Conservation (phyloP, 2,888 invertebrate genomes). For the Zelleria hepariella region DNA sequence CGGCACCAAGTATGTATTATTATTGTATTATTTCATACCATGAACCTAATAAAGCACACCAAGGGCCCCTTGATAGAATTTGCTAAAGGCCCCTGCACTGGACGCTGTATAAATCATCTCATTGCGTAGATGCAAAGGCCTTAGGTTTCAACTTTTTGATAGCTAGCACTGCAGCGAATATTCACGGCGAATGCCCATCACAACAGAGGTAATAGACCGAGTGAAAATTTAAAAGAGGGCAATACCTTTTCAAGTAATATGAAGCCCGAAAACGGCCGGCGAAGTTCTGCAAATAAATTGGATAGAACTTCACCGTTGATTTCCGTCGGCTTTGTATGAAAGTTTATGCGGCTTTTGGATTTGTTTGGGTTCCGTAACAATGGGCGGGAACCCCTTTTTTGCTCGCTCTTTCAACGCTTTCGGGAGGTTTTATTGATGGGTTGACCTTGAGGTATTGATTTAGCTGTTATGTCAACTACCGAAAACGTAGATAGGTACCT, state of each 20-base stretch:
- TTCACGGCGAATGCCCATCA: no score
- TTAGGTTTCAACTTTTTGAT: no score
- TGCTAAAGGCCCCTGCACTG: no score
- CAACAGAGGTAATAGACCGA: constrained; percentile 27
- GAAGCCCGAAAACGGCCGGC: constrained; percentile 13
- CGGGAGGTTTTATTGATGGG: background rate
- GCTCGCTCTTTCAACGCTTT: background rate
- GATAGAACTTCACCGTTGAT: constrained; percentile 6
- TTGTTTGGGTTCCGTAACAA: background rate
- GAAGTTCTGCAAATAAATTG: constrained; percentile 6
- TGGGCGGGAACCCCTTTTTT: background rate
- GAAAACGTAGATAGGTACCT: no score
- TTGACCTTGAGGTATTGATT: background rate
- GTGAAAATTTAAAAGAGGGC: constrained; percentile 42
- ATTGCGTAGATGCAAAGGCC: no score
- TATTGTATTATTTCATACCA: no score
- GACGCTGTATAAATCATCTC: no score
- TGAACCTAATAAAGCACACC: no score
- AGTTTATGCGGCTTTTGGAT: constrained; percentile 7
- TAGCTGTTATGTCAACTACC: no score
- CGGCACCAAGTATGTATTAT: no score
- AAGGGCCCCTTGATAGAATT: no score
- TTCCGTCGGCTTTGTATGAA: constrained; percentile 6
- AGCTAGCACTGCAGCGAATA: no score
- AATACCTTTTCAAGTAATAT: constrained; percentile 20